These are phyloP conservation scores for Ormyrus nitidulus DNA, from an alignment of 2,888 invertebrate species.

Conservation along the genomic window DNA sequence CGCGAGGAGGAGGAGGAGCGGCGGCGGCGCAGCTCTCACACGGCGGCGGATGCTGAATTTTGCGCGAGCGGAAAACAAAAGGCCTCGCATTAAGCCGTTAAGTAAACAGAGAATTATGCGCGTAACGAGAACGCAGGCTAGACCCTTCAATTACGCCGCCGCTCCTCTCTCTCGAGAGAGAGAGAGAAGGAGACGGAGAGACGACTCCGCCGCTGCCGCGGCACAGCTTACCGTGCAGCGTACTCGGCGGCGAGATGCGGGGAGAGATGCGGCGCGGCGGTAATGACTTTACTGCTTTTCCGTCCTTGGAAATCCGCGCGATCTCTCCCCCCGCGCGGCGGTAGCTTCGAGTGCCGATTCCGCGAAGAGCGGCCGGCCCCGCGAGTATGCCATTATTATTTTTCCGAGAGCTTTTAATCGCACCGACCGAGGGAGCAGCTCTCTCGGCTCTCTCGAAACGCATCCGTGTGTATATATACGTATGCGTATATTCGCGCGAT, in stretches of 20 bases:
- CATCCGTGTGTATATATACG: too few relatives aligned
- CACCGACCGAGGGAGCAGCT: too few relatives aligned
- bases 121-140: conserved; percentile 7
- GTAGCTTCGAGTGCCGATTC: conserved; percentile 22
- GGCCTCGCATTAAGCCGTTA: conserved; percentile 30
- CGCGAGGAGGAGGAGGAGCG: background rate
- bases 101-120: conserved; percentile 46
- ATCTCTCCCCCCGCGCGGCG: background rate
- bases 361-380: conserved; percentile 10
- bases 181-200: conserved; percentile 12
- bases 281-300: conserved; percentile 49
- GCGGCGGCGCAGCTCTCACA: background rate
- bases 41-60: too few relatives aligned
- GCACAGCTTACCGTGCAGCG: too few relatives aligned
- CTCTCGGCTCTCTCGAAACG: too few relatives aligned
- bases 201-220: background rate
- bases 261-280: conserved; percentile 22
- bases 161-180: background rate
- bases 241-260: too few relatives aligned
- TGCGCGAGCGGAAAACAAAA: conserved; percentile 8
- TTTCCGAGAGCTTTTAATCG: conserved; percentile 34
- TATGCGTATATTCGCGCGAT: background rate
- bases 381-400: conserved; percentile 43
- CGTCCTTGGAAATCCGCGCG: conserved; percentile 41
- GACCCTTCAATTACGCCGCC: too few relatives aligned